Percentiles rank a stretch among this genome's conserved stretches.
phyloP scores from a whole-genome alignment of 2,113 vertebrate species.

The Lepisosteus osseus region DNA sequence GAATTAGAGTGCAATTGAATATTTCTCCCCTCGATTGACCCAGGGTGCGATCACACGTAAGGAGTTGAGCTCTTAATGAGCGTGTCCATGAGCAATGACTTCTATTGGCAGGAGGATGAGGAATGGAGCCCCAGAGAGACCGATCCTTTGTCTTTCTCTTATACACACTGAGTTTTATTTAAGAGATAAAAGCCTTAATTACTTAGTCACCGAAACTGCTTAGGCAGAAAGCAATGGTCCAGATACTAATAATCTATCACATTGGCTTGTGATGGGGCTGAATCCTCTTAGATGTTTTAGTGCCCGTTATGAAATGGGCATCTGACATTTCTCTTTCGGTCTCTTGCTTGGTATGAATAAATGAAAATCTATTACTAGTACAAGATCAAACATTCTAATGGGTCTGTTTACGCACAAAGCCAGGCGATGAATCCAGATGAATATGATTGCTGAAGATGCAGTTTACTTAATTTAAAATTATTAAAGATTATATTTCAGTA shows the following conservation, averaged over 20 bases:
- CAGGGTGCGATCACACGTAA: background rate
- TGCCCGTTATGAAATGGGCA: background rate
- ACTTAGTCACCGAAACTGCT: background rate
- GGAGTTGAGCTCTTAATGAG: background rate
- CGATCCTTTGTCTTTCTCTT: too few species aligned
- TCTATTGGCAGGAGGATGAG: background rate
- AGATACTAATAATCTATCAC: background rate
- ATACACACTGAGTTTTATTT: background rate
- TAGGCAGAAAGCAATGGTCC: background rate
- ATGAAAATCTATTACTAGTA: background rate
- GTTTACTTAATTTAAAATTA: too few species aligned
- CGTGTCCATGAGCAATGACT: background rate
- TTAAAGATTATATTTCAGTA: too few species aligned
- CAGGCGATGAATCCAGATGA: too few species aligned
- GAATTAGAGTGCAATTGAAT: too few species aligned
- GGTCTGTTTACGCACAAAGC: background rate
- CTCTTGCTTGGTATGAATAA: too few species aligned
- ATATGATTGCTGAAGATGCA: too few species aligned
- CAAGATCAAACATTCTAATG: background rate
- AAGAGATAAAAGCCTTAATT: background rate
- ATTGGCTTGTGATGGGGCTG: background rate
- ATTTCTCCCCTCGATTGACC: too few species aligned
- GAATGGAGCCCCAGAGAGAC: too few species aligned
- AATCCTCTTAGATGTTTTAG: constrained; percentile 13
- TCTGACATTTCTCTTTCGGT: background rate